A percentile compares a stretch with the other conserved stretches of the same genome.
These are phyloP conservation scores for Leptinotarsa undecemlineata DNA, from an alignment of 1,140 invertebrate genomes.

Conservation along the genomic window DNA sequence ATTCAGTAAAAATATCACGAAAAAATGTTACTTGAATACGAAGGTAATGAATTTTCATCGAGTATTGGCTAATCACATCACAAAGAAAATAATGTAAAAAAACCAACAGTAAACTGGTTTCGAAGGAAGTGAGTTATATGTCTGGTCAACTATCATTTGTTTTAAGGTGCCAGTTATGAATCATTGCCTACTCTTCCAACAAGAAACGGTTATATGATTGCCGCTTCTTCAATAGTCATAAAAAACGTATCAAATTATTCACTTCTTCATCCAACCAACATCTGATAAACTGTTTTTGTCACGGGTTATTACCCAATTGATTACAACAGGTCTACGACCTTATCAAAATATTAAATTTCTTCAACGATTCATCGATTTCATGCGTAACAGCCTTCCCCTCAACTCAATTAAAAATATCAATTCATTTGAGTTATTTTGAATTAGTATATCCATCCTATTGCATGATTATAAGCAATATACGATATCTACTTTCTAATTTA, in stretches of 20 bases:
- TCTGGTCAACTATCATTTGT: background rate
- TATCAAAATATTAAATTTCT: too few species aligned
- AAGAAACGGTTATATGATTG: conserved; percentile 1
- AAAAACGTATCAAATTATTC: background rate
- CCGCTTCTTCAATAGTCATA: background rate
- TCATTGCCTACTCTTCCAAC: background rate
- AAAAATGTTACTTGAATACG: too few species aligned
- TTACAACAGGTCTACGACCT: too few species aligned
- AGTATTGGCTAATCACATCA: too few species aligned
- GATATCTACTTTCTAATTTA: conserved; percentile 9
- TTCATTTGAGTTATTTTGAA: conserved; percentile 8
- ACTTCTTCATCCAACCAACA: too few species aligned
- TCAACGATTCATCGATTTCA: too few species aligned
- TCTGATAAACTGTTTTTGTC: too few species aligned
- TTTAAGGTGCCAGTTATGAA: background rate
- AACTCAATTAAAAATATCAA: conserved; percentile 12
- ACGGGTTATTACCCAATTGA: too few species aligned
- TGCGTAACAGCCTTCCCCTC: background rate
- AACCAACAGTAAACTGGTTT: background rate
- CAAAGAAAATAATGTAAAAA: background rate
- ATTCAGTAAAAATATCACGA: too few species aligned
- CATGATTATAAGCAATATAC: conserved; percentile 16
- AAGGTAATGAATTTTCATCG: too few species aligned
- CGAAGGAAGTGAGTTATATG: background rate
- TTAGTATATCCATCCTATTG: background rate